A percentile compares a stretch with the other conserved stretches of the same genome.
Conservation (phyloP, 2,797 vertebrate species). For the Pangasius macronema region DNA sequence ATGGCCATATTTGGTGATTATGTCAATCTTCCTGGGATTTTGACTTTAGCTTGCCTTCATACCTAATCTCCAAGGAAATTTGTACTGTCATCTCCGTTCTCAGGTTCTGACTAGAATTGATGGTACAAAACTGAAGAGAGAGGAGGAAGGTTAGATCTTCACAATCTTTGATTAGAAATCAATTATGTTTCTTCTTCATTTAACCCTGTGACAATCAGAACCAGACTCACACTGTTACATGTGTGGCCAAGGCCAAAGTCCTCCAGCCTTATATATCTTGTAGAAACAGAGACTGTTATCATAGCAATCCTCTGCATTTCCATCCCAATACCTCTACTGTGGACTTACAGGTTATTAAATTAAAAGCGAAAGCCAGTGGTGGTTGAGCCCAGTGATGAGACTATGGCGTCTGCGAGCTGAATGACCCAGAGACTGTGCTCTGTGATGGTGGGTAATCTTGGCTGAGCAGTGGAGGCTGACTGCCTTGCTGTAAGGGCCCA, state of each 20-base stretch:
- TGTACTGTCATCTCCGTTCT: neutral
- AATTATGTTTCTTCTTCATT: neutral
- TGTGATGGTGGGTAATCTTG: slow-evolving; percentile 88
- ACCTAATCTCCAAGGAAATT: neutral
- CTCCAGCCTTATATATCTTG: neutral
- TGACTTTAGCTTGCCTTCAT: neutral
- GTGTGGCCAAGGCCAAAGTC: neutral
- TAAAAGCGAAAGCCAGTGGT: neutral
- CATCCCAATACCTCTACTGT: neutral
- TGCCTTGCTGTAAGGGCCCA: slow-evolving; percentile 88
- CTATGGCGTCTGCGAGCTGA: slow-evolving; percentile 82
- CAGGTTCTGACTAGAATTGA: neutral
- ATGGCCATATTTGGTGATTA: neutral
- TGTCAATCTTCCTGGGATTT: neutral
- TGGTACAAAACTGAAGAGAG: neutral
- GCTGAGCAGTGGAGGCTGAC: slow-evolving; percentile 76
- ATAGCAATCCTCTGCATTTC: neutral
- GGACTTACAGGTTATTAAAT: neutral
- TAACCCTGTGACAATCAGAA: neutral
- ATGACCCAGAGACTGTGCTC: slow-evolving; percentile 58
- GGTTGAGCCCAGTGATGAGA: slow-evolving; percentile 80
- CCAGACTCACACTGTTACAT: neutral
- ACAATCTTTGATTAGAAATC: neutral
- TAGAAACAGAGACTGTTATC: neutral
- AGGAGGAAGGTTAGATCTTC: neutral